Base-by-base conservation (phyloP, 2,113 vertebrate species). In the Saguinus imperator region DNA sequence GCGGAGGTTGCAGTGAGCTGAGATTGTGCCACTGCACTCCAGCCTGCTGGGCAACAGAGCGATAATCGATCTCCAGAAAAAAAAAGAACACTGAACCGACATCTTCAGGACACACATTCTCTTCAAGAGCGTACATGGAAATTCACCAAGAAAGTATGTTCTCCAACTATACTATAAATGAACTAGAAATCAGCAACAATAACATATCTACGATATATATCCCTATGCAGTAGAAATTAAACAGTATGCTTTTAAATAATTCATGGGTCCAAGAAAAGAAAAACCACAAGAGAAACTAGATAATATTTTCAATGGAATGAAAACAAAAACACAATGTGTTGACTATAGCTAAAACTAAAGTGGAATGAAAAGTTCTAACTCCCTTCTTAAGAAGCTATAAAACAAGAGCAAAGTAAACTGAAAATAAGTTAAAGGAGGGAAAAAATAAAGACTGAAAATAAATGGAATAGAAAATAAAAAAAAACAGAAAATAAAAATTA, bases 1-100 rank as follows among this genome's bases (percentile, higher is more conserved):
- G 61, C 11, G 0, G 61, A 64, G 1, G 61, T 0, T 29, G 27
- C 61, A 64, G 12, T 29, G 61, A 5, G 27, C 27, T 5, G 61
- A 64, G 61, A 64, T 64, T 2, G 27, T 1, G 2, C 61, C 27
- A 29, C 12, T 29, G 61, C 61, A 29, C 61, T 64, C 61, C 12
- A 29, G 61, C 12, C 61, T 14, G 61, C 5, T 64, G 61, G 27
- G 5, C 12, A 64, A 64, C 61, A 64, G 61, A 64, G 61, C 5
- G 0, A 29, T 27, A 64, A 27, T 29, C 5, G 27, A 64, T 64
- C 2, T 64, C 61, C 27, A 32, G 29, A 29, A 64, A 64, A 64
- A 61, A 12, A 29, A 32, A 32, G 29, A 64, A 1, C 10, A 40
- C 37, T 76, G 3, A 76, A 27, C 3, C 27, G 48, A 32, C 7